Percentiles rank a stretch among this genome's conserved stretches.
Evolutionary conservation across 2,797 vertebrate species (phyloP).

Genomic region (Labeo calbasu): DNA sequence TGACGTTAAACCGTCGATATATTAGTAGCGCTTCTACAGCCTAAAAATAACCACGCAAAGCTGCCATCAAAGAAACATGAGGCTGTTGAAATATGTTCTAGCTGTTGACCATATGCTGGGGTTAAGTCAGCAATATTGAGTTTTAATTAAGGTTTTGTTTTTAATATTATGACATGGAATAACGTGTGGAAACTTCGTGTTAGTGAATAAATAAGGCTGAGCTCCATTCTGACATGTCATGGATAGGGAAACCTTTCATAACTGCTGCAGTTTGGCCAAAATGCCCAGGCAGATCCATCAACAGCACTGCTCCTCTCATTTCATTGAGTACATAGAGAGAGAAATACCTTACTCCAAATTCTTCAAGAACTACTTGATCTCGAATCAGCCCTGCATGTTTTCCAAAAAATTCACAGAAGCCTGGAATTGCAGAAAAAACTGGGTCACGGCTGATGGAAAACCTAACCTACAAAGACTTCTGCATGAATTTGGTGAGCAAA

Average conservation of each 20-base stretch:
- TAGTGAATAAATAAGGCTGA: background rate
- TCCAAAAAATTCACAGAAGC: constrained; percentile 86
- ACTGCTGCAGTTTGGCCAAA: constrained; percentile 79
- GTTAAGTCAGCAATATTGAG: background rate
- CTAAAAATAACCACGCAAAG: background rate
- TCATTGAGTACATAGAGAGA: constrained; percentile 85
- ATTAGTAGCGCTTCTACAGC: background rate
- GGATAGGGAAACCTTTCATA: constrained; percentile 87
- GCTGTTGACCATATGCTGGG: background rate
- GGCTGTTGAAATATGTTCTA: background rate
- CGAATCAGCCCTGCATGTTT: constrained; percentile 91
- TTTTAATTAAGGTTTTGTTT: background rate
- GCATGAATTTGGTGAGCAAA: constrained; percentile 84
- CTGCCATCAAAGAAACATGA: background rate
- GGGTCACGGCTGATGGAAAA: constrained; percentile 87
- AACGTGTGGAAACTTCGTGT: background rate
- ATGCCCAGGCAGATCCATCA: constrained; percentile 71
- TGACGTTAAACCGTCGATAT: background rate
- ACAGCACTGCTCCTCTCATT: constrained; percentile 74
- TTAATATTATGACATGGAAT: background rate
- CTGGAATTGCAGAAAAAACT: constrained; percentile 87
- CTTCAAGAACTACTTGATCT: constrained; percentile 87
- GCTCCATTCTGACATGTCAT: constrained; percentile 68
- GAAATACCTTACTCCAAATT: constrained; percentile 87
- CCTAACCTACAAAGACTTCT: constrained; percentile 89